Base-by-base conservation (phyloP, 2,113 vertebrate genomes). In the Laterallus jamaicensis region DNA sequence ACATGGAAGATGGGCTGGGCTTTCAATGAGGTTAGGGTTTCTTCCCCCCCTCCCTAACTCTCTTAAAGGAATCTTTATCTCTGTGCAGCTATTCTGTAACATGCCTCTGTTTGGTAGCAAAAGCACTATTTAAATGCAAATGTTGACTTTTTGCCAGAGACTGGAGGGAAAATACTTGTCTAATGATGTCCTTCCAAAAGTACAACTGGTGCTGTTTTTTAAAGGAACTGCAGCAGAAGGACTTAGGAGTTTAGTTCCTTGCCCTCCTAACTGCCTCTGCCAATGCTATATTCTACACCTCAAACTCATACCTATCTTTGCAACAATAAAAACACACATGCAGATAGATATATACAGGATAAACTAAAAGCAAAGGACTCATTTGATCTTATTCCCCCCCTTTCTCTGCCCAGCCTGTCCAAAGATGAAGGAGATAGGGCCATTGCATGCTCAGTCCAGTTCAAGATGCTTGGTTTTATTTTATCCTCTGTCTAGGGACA, bases 41-140 rank as follows among this genome's bases (percentile, higher is more conserved):
- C 0, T 21, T 10, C 39, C 39, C 39, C 11, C 47, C n/a, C 35
- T 0, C 8, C 4, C 26, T 16, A 26, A 24, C 29, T 50, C 62
- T 73, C 67, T 96, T 92, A 90, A 96, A 96, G 86, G 91, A 93
- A 94, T 94, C 86, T 97, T 95, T 96, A 95, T 97, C 92, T 94
- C 84, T 3, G 3, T 15, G 76, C 26, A 60, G 70, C 74, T 82
- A 79, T 88, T 92, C 70, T 79, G 70, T 80, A 91, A 22, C 60
- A 44, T 6, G 73, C 62, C 50, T 84, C 74, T 83, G 49, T 75
- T 81, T 59, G 50, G 79, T 85, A 94, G 92, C 73, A 93, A 95
- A 94, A 94, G 85, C 56, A 86, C 92, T 87, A 97, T 97, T 97
- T 97, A 97, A 96, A 96, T 96, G 95, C 95, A 96, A 97, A 97